These are phyloP conservation scores for Gandaritis pyraliata DNA, from an alignment of 2,888 invertebrate species.

Conservation along the genomic window DNA sequence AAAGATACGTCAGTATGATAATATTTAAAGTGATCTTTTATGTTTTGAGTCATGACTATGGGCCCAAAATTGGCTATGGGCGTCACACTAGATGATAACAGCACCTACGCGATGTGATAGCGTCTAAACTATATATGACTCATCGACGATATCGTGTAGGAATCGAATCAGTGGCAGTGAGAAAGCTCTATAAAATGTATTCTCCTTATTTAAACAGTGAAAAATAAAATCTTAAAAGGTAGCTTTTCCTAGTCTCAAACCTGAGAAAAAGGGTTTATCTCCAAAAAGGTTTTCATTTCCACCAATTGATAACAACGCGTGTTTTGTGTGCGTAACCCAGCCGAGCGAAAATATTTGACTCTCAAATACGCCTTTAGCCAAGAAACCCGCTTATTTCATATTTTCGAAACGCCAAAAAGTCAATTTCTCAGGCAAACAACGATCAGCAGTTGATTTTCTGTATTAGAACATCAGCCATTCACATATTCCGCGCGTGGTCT, in stretches of 20 bases:
- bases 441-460: slow-evolving; percentile 77
- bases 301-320: slow-evolving; percentile 21
- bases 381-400: slow-evolving; percentile 43
- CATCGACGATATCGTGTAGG: too few species aligned
- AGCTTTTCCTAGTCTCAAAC: background rate
- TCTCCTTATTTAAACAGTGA: too few species aligned
- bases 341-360: slow-evolving; percentile 27
- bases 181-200: too few species aligned
- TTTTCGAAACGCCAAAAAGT: slow-evolving; percentile 48
- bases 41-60: too few species aligned
- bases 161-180: too few species aligned
- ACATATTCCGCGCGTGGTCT: slow-evolving; percentile 63
- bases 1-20: too few species aligned
- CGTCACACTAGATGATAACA: too few species aligned
- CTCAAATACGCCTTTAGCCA: slow-evolving; percentile 28
- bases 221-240: too few species aligned
- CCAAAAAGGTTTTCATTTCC: slow-evolving; percentile 10
- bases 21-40: too few species aligned
- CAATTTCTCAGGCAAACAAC: slow-evolving; percentile 62
- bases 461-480: slow-evolving; percentile 69
- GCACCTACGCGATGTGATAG: too few species aligned
- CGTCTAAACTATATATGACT: too few species aligned
- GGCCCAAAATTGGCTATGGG: too few species aligned
- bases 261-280: background rate
- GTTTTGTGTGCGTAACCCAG: slow-evolving; percentile 23